phyloP scores from a whole-genome alignment of 2,797 vertebrate species.

The Onychomys leucogaster region DNA sequence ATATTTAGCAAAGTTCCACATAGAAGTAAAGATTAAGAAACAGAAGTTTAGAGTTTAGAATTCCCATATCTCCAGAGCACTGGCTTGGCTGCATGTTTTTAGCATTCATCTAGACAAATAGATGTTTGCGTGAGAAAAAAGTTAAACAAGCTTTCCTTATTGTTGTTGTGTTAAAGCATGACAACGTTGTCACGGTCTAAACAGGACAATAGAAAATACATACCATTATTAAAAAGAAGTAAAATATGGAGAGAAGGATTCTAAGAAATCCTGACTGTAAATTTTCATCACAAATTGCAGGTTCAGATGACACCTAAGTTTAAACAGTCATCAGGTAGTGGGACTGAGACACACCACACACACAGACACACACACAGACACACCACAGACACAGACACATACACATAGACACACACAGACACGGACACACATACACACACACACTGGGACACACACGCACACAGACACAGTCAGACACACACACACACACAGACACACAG shows the following conservation, averaged over 20 bases:
- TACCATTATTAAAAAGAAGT: background rate
- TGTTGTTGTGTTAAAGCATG: background rate
- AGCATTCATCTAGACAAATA: background rate
- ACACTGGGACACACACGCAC: too few relatives aligned
- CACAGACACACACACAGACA: background rate
- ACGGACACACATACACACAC: background rate
- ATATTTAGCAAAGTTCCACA: constrained; percentile 48
- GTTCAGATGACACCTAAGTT: background rate
- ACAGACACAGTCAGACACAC: too few relatives aligned
- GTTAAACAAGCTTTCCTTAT: background rate
- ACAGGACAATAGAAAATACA: background rate
- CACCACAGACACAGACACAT: background rate
- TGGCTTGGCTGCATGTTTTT: background rate
- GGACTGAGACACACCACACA: too few relatives aligned
- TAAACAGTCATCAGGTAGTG: background rate
- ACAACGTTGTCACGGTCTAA: background rate
- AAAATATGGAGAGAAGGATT: background rate
- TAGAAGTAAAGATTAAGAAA: background rate
- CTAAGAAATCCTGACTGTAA: background rate
- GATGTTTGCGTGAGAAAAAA: background rate
- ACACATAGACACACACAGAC: too few relatives aligned
- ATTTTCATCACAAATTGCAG: background rate
- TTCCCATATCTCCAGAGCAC: background rate
- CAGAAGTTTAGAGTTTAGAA: background rate
- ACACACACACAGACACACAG: too few relatives aligned